Base-by-base conservation (phyloP, 2,888 invertebrate genomes). In the Philhelius pedissequus region DNA sequence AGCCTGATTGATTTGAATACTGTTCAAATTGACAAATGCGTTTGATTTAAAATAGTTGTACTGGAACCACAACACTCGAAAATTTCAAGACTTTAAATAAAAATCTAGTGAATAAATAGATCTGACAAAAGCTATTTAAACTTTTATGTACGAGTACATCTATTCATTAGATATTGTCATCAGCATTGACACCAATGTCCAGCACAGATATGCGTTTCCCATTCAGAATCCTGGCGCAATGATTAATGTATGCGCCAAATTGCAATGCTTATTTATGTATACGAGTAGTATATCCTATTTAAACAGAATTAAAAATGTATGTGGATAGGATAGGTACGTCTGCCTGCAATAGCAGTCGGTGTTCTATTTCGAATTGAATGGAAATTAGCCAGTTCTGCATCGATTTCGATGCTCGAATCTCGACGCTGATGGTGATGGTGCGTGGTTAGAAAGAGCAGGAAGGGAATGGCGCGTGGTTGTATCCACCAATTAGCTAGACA, bases 221-320 rank as follows among this genome's bases (percentile, higher is more conserved):
- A 35, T 58, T 25, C 43, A 62, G 18, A 18, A 25, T 40, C 27
- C 27, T n/a, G 27, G 32, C 20, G 35, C 40, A 52, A 79, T 83
- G 83, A 83, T 79, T 79, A 79, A 83, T 83, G 79, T 52, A 83
- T 83, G 79, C 64, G 58, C 74, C 74, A 79, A 79, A 83, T 75
- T 69, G 79, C 64, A 70, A 70, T 74, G 79, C 79, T 79, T 79
- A 79, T 83, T 83, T 83, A 83, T 79, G 79, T n/a, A n/a, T n/a
- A n/a, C n/a, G n/a, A n/a, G n/a, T n/a, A n/a, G n/a, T n/a, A n/a
- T n/a, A n/a, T 69, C 74, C 83, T 70, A 75, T 74, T 83, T 79
- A 79, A 83, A 83, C 70, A 79, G 74, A 74, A 70, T 70, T 79
- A 79, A 79, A 74, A 32, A 70, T 35, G 18, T 11, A n/a, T n/a